Base-by-base conservation (phyloP, 2,888 invertebrate species). In the Apotomis turbidana region DNA sequence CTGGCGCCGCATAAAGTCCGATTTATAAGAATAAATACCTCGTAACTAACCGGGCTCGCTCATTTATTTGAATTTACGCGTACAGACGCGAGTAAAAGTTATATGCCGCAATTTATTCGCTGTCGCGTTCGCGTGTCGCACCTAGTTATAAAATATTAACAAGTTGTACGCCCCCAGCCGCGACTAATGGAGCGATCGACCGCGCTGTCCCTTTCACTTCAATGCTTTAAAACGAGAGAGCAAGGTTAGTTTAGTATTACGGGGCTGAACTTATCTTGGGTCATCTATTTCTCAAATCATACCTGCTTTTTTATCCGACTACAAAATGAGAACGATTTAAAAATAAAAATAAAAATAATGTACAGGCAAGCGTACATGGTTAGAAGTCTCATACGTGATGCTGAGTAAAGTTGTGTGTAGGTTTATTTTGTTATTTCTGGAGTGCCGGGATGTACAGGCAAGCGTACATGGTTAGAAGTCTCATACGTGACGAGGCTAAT, bases 11-110 rank as follows among this genome's bases (percentile, higher is more conserved):
- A 80, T 86, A 84, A 87, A 85, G 81, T 83, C 83, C 81, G 82
- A 86, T 87, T 86, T 86, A 86, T 83, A 85, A 84, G 84, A 86
- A 87, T 86, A 85, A 85, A 85, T 85, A 85, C 80, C 78, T 79
- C 80, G 81, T 80, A 83, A 82, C 83, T 85, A 84, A 79, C 75
- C 74, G 57, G 51, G 57, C 76, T 71, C 75, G 76, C 74, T 75
- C 67, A 76, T 75, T 75, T 78, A 74, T 79, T 78, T 73, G 73
- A 76, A 74, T 71, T 76, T 78, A 77, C 68, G 68, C 62, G 69
- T 71, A 70, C 70, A 69, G 66, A 73, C 73, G 70, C 73, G 77
- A 60, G 60, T 59, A 73, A 61, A 68, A 70, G 75, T 76, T 75
- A 76, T 79, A 79, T 78, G 80, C 82, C 81, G 82, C 79, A 80